Percentiles rank a stretch among this genome's conserved stretches.
Conservation (phyloP, 2,888 invertebrate genomes). For the Lithodes maja region DNA sequence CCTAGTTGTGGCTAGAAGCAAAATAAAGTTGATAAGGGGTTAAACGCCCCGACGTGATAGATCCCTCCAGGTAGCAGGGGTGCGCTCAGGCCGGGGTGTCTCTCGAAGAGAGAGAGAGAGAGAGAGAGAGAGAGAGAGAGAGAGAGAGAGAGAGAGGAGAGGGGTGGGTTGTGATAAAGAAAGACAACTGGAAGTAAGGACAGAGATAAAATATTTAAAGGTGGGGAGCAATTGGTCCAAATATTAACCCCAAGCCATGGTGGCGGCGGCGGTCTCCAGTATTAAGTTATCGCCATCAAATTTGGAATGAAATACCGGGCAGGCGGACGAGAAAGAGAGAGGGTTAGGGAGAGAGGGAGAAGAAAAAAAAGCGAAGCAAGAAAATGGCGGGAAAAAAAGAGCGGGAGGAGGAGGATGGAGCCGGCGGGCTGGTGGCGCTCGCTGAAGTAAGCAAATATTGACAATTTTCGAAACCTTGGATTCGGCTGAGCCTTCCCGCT, state of each 20-base stretch:
- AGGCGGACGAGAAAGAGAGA: slow-evolving; percentile 5
- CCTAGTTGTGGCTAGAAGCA: no score
- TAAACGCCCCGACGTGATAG: no score
- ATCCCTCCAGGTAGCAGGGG: no score
- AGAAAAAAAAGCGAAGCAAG: not conserved
- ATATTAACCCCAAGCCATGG: slow-evolving; percentile 4
- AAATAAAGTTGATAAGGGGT: no score
- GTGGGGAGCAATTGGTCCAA: not conserved
- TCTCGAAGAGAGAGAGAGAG: not conserved
- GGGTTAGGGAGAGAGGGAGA: not conserved
- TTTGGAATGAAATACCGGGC: slow-evolving; percentile 5
- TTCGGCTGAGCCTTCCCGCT: slow-evolving; percentile 49
- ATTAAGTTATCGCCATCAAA: slow-evolving; percentile 15
- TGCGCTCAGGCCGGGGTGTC: no score
- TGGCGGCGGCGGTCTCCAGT: not conserved
- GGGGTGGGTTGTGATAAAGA: not conserved
- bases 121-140: slow-evolving; percentile 1
- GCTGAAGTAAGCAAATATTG: slow-evolving; percentile 64
- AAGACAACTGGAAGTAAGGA: not conserved
- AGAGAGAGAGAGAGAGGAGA: not conserved
- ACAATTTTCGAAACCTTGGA: slow-evolving; percentile 64
- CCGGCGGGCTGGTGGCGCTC: slow-evolving; percentile 23
- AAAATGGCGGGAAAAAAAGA: not conserved
- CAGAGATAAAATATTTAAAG: not conserved
- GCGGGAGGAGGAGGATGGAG: not conserved